phyloP scores from a whole-genome alignment of 2,797 vertebrate species.

The Poeciliopsis gracilis region DNA sequence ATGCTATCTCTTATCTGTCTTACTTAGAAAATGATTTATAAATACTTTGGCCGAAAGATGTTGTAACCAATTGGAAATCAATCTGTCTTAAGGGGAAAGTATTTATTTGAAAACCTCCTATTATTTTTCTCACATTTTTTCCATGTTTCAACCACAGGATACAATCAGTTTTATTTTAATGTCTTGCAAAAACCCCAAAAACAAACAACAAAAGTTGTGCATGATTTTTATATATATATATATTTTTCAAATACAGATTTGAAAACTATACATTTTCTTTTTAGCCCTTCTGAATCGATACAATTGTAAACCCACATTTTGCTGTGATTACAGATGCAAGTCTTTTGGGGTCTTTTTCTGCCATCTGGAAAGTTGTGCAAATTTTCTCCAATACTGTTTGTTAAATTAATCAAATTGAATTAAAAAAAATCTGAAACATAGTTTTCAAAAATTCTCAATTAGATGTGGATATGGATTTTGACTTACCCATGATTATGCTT shows the following conservation, averaged over 20 bases:
- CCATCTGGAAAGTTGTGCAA: neutral
- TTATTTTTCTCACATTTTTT: neutral
- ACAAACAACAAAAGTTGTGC: neutral
- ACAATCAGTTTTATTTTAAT: neutral
- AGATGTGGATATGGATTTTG: neutral
- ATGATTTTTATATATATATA: neutral
- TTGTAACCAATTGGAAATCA: neutral
- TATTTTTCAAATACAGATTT: neutral
- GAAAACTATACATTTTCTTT: neutral
- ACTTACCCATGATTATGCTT: neutral
- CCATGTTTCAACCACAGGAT: neutral
- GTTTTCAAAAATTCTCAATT: neutral
- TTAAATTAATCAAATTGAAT: neutral
- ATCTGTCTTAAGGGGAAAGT: neutral
- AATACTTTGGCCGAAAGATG: neutral
- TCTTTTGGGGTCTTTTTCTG: neutral
- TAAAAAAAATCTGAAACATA: neutral
- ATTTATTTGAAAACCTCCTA: neutral
- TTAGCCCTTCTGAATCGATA: neutral
- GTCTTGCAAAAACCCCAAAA: neutral
- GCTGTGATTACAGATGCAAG: neutral
- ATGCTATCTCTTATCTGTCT: conserved; percentile 33
- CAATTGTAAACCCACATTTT: neutral
- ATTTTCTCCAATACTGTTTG: neutral
- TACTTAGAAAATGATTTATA: neutral